Conservation (phyloP, 1,140 invertebrate genomes). For the Drosophila quadrilineata region DNA sequence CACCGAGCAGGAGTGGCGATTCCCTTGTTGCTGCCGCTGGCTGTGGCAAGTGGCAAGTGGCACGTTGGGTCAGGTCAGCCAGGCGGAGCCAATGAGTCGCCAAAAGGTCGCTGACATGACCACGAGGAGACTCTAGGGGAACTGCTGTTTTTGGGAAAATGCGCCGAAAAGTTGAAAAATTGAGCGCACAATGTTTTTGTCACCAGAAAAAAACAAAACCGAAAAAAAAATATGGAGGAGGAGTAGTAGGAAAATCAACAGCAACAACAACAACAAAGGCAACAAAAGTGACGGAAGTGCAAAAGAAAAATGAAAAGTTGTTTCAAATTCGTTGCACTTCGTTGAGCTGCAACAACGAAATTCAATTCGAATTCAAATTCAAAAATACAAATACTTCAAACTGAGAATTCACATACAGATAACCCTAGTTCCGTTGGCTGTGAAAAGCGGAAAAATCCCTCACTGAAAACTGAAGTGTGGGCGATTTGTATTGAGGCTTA, state of each 20-base stretch:
- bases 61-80: conserved; percentile 42
- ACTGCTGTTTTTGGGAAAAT: neutral
- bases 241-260: neutral
- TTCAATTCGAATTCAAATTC: no score
- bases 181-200: conserved; percentile 72
- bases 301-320: conserved; percentile 61
- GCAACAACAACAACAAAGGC: no score
- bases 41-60: conserved; percentile 17
- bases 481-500: conserved; percentile 34
- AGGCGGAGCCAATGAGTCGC: conserved; percentile 50
- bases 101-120: conserved; percentile 27
- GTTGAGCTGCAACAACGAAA: no score
- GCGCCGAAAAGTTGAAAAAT: conserved; percentile 67
- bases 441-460: neutral
- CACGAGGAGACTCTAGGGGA: neutral
- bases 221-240: neutral
- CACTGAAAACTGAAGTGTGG: conserved; percentile 25
- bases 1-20: conserved; percentile 9
- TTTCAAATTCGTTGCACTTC: conserved; percentile 68
- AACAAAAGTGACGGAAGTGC: conserved; percentile 60
- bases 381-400: no score
- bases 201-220: conserved; percentile 47
- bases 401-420: no score
- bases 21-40: conserved; percentile 10
- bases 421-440: neutral